Evolutionary conservation across 2,113 vertebrate species (phyloP).

Genomic region (Forbesichthys agassizii): DNA sequence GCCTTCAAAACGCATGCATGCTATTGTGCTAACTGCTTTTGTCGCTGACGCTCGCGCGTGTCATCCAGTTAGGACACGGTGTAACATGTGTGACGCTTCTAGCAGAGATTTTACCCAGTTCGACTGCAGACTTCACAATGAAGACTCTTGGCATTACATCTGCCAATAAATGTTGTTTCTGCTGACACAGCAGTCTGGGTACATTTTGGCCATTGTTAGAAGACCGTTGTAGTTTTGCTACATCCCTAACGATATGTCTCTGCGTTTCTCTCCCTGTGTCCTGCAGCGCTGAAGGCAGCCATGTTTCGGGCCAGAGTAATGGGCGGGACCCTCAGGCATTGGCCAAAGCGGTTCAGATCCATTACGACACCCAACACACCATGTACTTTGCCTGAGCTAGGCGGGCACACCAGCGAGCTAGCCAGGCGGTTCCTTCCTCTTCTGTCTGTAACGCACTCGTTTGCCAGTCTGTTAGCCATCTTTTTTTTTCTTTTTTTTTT

Average conservation of each 20-base stretch:
- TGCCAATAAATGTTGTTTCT: too few species aligned
- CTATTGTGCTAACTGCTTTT: too few species aligned
- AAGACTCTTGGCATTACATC: too few species aligned
- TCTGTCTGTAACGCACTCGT: slow-evolving; percentile 13
- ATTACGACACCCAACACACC: slow-evolving; percentile 98
- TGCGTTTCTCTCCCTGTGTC: slow-evolving; percentile 17
- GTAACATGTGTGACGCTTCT: too few species aligned
- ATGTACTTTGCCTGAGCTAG: slow-evolving; percentile 96
- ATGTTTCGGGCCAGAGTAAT: slow-evolving; percentile 97
- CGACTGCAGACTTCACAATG: too few species aligned
- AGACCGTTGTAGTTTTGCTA: not conserved
- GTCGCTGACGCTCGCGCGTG: too few species aligned
- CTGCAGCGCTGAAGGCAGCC: slow-evolving; percentile 95
- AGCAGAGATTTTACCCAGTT: too few species aligned
- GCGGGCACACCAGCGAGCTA: slow-evolving; percentile 47
- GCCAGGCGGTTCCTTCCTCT: slow-evolving; percentile 47
- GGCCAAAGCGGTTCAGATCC: slow-evolving; percentile 98
- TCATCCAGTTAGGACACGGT: too few species aligned
- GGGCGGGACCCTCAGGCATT: slow-evolving; percentile 95
- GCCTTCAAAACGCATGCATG: too few species aligned
- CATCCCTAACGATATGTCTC: not conserved
- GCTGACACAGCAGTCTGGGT: too few species aligned
- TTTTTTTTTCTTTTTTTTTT: slow-evolving; percentile 18
- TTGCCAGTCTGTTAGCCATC: slow-evolving; percentile 16
- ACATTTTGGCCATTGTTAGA: not conserved